Percentiles rank a stretch among this genome's conserved stretches.
These are phyloP conservation scores for Syngnathus floridae DNA, from an alignment of 2,113 vertebrate species.

Conservation along the genomic window DNA sequence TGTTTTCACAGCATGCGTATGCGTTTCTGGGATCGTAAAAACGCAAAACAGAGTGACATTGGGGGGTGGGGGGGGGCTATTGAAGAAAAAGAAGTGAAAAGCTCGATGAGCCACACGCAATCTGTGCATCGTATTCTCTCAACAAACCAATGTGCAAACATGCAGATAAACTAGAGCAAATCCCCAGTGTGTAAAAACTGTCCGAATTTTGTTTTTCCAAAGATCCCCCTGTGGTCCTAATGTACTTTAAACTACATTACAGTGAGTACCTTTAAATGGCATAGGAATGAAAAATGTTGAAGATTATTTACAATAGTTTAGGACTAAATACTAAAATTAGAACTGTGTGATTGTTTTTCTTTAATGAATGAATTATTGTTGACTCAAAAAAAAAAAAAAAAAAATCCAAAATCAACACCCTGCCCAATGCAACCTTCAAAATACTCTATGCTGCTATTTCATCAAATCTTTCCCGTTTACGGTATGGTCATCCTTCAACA, in stretches of 20 bases:
- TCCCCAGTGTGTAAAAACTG: slow-evolving; percentile 24
- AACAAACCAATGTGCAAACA: slow-evolving; percentile 23
- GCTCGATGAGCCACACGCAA: slow-evolving; percentile 7
- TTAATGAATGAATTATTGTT: no score
- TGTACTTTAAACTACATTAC: neutral
- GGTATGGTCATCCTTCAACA: no score
- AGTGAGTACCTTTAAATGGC: neutral
- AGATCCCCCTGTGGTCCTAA: slow-evolving; percentile 31
- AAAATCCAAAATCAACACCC: no score
- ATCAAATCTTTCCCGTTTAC: no score
- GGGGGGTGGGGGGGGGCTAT: slow-evolving; percentile 16
- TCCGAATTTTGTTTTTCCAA: slow-evolving; percentile 10
- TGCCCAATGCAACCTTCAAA: no score
- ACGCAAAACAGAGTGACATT: slow-evolving; percentile 47
- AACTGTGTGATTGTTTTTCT: no score
- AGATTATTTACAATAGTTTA: no score
- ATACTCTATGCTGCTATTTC: no score
- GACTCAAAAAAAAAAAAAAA: no score
- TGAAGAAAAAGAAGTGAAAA: neutral
- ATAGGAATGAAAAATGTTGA: neutral
- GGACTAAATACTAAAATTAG: no score
- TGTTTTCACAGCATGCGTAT: slow-evolving; percentile 58
- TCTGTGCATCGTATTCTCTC: slow-evolving; percentile 6
- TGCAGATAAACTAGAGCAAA: slow-evolving; percentile 14
- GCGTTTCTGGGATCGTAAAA: slow-evolving; percentile 49